These are phyloP conservation scores for Octomys mimax DNA, from an alignment of 2,797 vertebrate species.

Conservation along the genomic window DNA sequence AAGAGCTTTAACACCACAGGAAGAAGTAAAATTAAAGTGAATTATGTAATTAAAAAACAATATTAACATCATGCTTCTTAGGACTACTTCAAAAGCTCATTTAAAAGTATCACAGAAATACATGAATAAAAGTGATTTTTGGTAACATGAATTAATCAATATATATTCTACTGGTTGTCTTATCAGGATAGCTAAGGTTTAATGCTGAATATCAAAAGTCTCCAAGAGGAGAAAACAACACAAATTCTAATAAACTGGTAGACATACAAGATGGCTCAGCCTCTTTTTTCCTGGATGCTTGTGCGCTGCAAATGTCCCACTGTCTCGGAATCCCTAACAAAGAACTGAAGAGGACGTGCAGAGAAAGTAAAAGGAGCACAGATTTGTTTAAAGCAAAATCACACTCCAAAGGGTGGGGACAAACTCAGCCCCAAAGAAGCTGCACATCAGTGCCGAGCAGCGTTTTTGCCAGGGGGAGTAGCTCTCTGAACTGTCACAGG, in stretches of 20 bases:
- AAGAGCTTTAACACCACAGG: not conserved
- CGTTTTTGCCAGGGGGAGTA: not conserved
- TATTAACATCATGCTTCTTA: constrained; percentile 9
- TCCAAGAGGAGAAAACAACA: not conserved
- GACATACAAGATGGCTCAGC: not conserved
- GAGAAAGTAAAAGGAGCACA: not conserved
- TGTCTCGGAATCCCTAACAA: not conserved
- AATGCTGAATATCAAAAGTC: not conserved
- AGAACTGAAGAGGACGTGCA: not conserved
- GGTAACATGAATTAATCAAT: not conserved
- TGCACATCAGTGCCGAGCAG: not conserved
- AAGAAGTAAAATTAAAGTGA: not conserved
- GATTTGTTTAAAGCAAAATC: not conserved
- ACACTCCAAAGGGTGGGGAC: not conserved
- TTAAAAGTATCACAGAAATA: not conserved
- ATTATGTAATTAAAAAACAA: not conserved
- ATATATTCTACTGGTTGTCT: not conserved
- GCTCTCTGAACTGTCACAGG: not conserved
- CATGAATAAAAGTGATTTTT: not conserved
- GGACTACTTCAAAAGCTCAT: constrained; percentile 5
- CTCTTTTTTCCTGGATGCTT: not conserved
- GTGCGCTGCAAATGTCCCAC: not conserved
- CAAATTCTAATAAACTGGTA: not conserved
- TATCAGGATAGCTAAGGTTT: constrained; percentile 26
- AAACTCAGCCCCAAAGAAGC: not conserved